Conservation (phyloP, 2,797 vertebrate genomes). For the Sebastes flavidus region DNA sequence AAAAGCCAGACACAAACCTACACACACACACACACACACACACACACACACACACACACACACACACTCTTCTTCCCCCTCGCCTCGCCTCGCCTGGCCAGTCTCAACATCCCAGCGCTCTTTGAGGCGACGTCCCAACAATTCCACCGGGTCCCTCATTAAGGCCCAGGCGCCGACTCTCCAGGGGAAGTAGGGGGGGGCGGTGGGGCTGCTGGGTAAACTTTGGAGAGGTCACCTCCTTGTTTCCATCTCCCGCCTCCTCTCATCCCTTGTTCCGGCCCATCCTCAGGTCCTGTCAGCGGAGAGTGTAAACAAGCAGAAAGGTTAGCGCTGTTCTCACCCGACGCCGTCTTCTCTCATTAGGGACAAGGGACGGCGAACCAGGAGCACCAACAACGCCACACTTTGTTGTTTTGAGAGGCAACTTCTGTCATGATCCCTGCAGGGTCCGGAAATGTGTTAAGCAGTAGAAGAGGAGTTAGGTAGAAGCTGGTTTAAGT, state of each 20-base stretch:
- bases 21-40: constrained; percentile 32
- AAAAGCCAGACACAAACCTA: constrained; percentile 55
- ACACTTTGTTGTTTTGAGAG: constrained; percentile 50
- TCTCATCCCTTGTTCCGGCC: constrained; percentile 61
- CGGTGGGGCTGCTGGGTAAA: constrained; percentile 74
- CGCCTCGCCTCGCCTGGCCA: constrained; percentile 57
- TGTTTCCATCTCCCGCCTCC: constrained; percentile 46
- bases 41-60: constrained; percentile 15
- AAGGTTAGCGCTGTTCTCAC: constrained; percentile 79
- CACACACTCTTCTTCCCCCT: constrained; percentile 15
- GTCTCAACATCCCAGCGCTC: constrained; percentile 70
- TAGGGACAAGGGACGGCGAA: constrained; percentile 66
- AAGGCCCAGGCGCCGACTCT: constrained; percentile 71
- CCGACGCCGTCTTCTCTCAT: constrained; percentile 71
- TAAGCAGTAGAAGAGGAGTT: background rate
- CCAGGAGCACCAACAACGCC: constrained; percentile 36
- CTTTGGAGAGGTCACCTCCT: constrained; percentile 83
- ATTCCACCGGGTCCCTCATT: constrained; percentile 84
- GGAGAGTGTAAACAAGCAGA: constrained; percentile 82
- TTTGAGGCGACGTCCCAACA: constrained; percentile 76
- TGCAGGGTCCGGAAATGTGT: background rate
- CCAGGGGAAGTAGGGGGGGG: constrained; percentile 44
- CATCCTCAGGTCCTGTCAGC: constrained; percentile 72
- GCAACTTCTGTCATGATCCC: constrained; percentile 7
- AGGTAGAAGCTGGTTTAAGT: background rate